Evolutionary conservation across 2,888 invertebrate genomes (phyloP).

Genomic region (Leucophenga montana): DNA sequence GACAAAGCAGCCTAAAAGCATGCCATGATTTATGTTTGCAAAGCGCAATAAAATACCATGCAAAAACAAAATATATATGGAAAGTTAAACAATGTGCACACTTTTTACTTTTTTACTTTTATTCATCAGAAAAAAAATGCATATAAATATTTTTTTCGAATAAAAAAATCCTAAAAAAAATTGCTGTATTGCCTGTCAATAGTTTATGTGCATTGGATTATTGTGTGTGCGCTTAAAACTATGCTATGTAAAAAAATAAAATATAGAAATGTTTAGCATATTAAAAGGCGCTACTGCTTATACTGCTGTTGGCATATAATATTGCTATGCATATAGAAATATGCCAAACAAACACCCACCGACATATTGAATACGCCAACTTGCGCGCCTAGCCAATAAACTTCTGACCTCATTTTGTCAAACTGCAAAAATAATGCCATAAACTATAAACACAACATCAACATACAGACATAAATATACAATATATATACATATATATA

Average conservation of each 20-base stretch:
- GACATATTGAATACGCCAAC: constrained; percentile 18
- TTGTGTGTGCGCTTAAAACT: constrained; percentile 6
- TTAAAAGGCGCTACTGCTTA: not conserved
- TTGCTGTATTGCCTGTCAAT: constrained; percentile 19
- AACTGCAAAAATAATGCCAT: constrained; percentile 37
- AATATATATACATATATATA: not conserved
- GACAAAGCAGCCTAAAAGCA: constrained; percentile 13
- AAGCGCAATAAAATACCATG: constrained; percentile 10
- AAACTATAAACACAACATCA: constrained; percentile 44
- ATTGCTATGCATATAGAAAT: not conserved
- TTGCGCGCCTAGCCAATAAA: constrained; percentile 55
- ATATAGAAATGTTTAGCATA: not conserved
- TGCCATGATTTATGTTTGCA: constrained; percentile 21
- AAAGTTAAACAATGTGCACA: too few species aligned
- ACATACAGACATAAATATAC: not conserved
- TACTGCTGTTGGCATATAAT: not conserved
- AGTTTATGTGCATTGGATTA: constrained; percentile 9
- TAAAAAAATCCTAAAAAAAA: constrained; percentile 1
- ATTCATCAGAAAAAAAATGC: too few species aligned
- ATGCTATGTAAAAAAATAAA: constrained; percentile 1
- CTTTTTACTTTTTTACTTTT: too few species aligned
- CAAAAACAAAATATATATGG: too few species aligned
- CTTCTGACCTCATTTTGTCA: constrained; percentile 66
- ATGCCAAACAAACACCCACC: not conserved
- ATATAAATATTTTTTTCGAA: not conserved